These are phyloP conservation scores for Buteo buteo DNA, from an alignment of 2,113 vertebrate genomes.

Conservation along the genomic window DNA sequence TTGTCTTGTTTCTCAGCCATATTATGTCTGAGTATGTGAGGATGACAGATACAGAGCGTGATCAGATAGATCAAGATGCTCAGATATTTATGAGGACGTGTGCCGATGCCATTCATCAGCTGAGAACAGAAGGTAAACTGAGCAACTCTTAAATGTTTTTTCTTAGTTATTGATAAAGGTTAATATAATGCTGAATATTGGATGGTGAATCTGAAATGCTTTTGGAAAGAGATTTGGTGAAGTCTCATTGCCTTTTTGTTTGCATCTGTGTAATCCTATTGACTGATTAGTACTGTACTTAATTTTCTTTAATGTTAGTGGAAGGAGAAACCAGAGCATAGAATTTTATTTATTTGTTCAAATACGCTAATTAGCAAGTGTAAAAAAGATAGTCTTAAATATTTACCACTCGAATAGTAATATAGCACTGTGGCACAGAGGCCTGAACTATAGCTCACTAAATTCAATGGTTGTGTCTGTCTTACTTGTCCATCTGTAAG, in stretches of 20 bases:
- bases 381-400: background rate
- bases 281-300: background rate
- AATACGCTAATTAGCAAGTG: background rate
- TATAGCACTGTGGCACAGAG: background rate
- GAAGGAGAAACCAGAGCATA: background rate
- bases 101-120: slow-evolving; percentile 90
- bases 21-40: slow-evolving; percentile 83
- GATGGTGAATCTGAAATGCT: background rate
- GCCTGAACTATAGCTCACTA: background rate
- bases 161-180: background rate
- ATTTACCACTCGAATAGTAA: background rate
- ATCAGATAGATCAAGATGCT: slow-evolving; percentile 97
- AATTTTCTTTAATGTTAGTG: background rate
- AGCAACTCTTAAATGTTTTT: background rate
- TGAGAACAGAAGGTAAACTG: slow-evolving; percentile 83
- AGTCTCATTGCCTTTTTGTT: background rate
- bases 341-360: background rate
- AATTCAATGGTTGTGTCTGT: background rate
- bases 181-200: background rate
- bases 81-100: slow-evolving; percentile 95
- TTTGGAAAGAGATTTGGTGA: background rate
- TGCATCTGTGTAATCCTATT: background rate
- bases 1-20: slow-evolving; percentile 73
- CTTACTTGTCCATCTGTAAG: background rate
- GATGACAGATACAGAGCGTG: slow-evolving; percentile 93